phyloP scores from a whole-genome alignment of 1,140 invertebrate species.

The Bombus waltoni region DNA sequence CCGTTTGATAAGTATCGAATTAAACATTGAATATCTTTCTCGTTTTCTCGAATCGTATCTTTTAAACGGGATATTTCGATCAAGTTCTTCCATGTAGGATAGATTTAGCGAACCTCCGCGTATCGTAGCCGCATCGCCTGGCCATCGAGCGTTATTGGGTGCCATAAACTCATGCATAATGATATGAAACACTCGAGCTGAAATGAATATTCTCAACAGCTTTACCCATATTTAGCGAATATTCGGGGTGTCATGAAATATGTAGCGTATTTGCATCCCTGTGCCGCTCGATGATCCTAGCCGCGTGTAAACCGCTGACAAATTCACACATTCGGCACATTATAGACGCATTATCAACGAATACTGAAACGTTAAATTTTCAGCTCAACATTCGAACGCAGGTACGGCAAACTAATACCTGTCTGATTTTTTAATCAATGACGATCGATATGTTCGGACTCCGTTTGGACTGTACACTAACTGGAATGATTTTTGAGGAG shows the following conservation, averaged over 20 bases:
- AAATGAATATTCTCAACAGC: conserved; percentile 46
- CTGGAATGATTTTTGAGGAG: no score
- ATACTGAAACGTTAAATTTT: conserved; percentile 1
- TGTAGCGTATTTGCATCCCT: conserved; percentile 42
- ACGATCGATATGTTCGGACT: not conserved
- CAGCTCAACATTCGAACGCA: not conserved
- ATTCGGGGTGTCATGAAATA: conserved; percentile 47
- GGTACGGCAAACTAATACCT: not conserved
- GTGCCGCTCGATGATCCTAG: conserved; percentile 25
- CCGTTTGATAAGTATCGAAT: not conserved
- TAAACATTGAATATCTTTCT: not conserved
- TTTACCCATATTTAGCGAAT: conserved; percentile 56
- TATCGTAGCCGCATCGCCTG: not conserved
- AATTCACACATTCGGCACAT: conserved; percentile 1
- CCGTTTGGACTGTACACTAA: no score
- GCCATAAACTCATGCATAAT: conserved; percentile 34
- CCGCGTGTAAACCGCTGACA: conserved; percentile 44
- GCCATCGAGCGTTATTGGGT: conserved; percentile 10
- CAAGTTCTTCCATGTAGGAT: no score
- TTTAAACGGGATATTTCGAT: not conserved
- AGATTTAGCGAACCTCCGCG: not conserved
- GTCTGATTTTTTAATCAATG: not conserved
- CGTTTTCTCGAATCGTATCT: no score
- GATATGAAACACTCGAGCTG: conserved; percentile 25
- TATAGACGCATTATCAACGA: conserved; percentile 17